These are phyloP conservation scores for Dasypogon diadema DNA, from an alignment of 2,888 invertebrate genomes.

Conservation along the genomic window DNA sequence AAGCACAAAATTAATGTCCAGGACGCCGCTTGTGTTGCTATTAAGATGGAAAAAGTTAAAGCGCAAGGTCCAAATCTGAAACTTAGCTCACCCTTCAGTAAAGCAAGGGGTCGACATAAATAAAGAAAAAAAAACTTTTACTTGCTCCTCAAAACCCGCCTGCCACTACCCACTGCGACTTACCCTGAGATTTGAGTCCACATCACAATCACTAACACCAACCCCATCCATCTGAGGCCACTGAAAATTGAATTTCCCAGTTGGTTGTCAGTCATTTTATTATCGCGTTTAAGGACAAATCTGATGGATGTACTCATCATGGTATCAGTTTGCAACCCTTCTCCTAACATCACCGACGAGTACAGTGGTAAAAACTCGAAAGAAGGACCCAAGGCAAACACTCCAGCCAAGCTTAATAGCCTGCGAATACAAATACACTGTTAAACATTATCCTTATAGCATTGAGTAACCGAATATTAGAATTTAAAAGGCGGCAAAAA, in stretches of 20 bases:
- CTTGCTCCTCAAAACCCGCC: neutral
- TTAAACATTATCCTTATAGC: constrained; percentile 53
- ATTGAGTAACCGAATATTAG: constrained; percentile 51
- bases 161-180: neutral
- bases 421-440: constrained; percentile 54
- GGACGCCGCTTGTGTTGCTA: constrained; percentile 48
- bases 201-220: constrained; percentile 46
- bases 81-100: constrained; percentile 20
- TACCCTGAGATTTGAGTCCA: too few species aligned
- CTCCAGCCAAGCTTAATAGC: constrained; percentile 46
- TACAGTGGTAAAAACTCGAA: neutral
- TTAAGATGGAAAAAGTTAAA: constrained; percentile 29
- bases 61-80: constrained; percentile 28
- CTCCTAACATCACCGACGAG: neutral
- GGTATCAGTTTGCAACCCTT: constrained; percentile 27
- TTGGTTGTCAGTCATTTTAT: constrained; percentile 58
- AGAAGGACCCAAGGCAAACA: neutral
- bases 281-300: constrained; percentile 57
- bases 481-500: constrained; percentile 23
- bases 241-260: constrained; percentile 58
- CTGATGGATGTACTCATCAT: constrained; percentile 53
- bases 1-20: constrained; percentile 55
- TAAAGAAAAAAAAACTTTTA: neutral
- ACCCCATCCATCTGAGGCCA: constrained; percentile 45
- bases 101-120: constrained; percentile 8